Conservation (phyloP, 2,888 invertebrate genomes). For the Hirtodrosophila trivittata region DNA sequence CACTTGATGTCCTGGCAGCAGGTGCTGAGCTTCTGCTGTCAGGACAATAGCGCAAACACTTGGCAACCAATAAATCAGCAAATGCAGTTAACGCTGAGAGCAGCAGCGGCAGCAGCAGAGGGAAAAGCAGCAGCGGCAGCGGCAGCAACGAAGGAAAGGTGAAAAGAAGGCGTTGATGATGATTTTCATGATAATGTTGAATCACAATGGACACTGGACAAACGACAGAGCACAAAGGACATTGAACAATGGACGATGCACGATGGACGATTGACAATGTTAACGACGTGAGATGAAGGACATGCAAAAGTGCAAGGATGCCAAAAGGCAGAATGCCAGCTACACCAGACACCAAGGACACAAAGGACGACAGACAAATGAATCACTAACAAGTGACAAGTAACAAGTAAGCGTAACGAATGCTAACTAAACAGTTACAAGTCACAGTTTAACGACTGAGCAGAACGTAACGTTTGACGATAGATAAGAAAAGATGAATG, state of each 20-base stretch:
- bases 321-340: slow-evolving; percentile 24
- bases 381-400: slow-evolving; percentile 10
- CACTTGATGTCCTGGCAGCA: slow-evolving; percentile 6
- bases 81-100: slow-evolving; percentile 39
- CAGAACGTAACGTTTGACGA: no score
- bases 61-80: slow-evolving; percentile 59
- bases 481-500: slow-evolving; percentile 14
- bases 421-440: no score
- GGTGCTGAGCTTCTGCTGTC: slow-evolving; percentile 6
- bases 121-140: slow-evolving; percentile 32
- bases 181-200: slow-evolving; percentile 36
- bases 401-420: no score
- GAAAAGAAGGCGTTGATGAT: slow-evolving; percentile 25
- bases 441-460: no score
- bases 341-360: slow-evolving; percentile 26
- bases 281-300: slow-evolving; percentile 28
- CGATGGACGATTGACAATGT: slow-evolving; percentile 15
- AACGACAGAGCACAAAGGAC: slow-evolving; percentile 34
- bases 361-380: slow-evolving; percentile 14
- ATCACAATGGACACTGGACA: slow-evolving; percentile 7
- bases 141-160: slow-evolving; percentile 31
- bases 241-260: background rate
- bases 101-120: slow-evolving; percentile 26
- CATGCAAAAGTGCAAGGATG: slow-evolving; percentile 37
- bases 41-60: slow-evolving; percentile 28